phyloP scores from a whole-genome alignment of 2,888 invertebrate species.

The Vandiemenella viatica region DNA sequence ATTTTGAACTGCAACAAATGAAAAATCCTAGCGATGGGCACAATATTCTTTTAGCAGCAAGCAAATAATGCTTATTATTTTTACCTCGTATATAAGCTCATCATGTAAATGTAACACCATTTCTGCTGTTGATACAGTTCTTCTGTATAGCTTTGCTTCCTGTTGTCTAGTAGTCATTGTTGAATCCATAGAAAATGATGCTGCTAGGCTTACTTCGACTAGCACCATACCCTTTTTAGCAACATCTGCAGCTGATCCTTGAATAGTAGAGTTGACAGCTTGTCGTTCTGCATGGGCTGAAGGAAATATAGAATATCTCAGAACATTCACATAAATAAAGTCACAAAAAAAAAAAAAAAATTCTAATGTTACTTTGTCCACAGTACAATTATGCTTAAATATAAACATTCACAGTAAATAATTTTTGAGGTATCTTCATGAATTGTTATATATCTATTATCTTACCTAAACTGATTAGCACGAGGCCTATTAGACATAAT shows the following conservation, averaged over 20 bases:
- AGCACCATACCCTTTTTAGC: conserved; percentile 79
- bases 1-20: too few relatives aligned
- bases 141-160: background rate
- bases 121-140: conserved; percentile 22
- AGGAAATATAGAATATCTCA: conserved; percentile 15
- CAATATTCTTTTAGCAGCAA: too few relatives aligned
- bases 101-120: conserved; percentile 89
- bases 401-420: background rate
- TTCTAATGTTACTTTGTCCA: background rate
- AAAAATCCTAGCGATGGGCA: too few relatives aligned
- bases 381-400: conserved; percentile 4
- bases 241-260: conserved; percentile 94
- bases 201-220: conserved; percentile 44
- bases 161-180: background rate
- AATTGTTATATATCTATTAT: too few relatives aligned
- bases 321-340: conserved; percentile 5
- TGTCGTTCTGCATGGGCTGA: conserved; percentile 81
- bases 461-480: too few relatives aligned
- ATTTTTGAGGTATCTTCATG: background rate
- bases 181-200: conserved; percentile 27
- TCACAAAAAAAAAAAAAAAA: too few relatives aligned
- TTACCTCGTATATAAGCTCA: conserved; percentile 81
- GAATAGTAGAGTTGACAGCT: conserved; percentile 87
- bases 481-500: too few relatives aligned
- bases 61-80: conserved; percentile 1